Evolutionary conservation across 2,113 vertebrate species (phyloP).

Genomic region (Channa maculata): DNA sequence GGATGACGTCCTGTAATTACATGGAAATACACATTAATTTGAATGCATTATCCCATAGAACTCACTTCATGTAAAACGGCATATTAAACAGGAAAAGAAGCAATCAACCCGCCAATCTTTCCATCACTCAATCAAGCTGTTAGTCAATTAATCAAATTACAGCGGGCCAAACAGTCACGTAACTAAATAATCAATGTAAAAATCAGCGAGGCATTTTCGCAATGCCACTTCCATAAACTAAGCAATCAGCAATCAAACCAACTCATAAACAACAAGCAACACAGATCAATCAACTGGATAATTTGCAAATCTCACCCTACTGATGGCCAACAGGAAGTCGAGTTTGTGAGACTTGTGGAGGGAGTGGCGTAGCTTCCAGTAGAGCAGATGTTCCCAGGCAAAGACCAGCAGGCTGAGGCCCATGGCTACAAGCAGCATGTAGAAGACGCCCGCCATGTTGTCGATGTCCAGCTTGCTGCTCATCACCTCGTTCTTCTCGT

Average conservation of each 20-base stretch:
- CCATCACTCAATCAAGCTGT: slow-evolving; percentile 31
- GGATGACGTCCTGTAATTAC: slow-evolving; percentile 43
- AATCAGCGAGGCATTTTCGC: slow-evolving; percentile 29
- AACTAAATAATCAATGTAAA: slow-evolving; percentile 30
- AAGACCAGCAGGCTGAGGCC: slow-evolving; percentile 97
- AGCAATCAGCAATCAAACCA: slow-evolving; percentile 20
- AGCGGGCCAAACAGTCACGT: slow-evolving; percentile 27
- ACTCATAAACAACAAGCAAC: slow-evolving; percentile 4
- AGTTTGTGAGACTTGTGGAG: slow-evolving; percentile 88
- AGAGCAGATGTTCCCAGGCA: slow-evolving; percentile 96
- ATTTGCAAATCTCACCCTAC: slow-evolving; percentile 86
- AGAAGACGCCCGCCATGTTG: slow-evolving; percentile 99
- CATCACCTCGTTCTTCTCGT: slow-evolving; percentile 99
- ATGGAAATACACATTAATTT: slow-evolving; percentile 48
- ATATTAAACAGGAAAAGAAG: slow-evolving; percentile 28
- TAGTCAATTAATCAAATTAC: slow-evolving; percentile 35
- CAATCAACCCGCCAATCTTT: slow-evolving; percentile 34
- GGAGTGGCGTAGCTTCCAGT: slow-evolving; percentile 94
- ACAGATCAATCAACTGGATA: background rate
- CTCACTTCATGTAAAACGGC: slow-evolving; percentile 32
- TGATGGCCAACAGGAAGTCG: slow-evolving; percentile 94
- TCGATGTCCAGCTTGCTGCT: slow-evolving; percentile 99
- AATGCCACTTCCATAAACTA: background rate
- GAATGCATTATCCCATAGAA: slow-evolving; percentile 35
- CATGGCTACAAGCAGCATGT: slow-evolving; percentile 99